Evolutionary conservation across 1,140 invertebrate genomes (phyloP).

Genomic region (Listronotus bonariensis): DNA sequence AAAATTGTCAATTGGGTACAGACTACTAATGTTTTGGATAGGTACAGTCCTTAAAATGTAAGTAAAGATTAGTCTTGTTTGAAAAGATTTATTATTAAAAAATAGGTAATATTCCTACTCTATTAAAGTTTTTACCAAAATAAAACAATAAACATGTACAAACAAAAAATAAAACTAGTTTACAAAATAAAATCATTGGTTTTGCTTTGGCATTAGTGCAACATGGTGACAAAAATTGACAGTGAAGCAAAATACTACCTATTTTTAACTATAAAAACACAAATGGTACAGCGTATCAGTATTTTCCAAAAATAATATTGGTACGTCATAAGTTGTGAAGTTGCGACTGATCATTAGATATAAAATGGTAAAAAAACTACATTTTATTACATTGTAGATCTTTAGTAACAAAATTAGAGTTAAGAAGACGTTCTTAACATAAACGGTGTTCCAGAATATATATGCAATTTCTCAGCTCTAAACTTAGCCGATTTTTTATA

Average conservation of each 20-base stretch:
- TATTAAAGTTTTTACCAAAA: conserved; percentile 11
- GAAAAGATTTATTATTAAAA: background rate
- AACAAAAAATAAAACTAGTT: conserved; percentile 18
- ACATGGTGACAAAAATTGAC: conserved; percentile 22
- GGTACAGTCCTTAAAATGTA: background rate
- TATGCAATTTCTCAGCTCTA: no score
- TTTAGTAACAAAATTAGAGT: no score
- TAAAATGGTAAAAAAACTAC: no score
- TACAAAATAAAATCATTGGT: conserved; percentile 21
- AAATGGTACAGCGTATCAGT: background rate
- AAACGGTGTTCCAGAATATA: no score
- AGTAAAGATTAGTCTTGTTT: background rate
- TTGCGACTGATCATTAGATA: no score
- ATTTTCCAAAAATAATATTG: background rate
- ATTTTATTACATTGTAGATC: no score
- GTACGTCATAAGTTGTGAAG: background rate
- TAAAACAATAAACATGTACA: conserved; percentile 10
- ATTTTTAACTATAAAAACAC: conserved; percentile 1
- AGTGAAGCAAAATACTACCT: conserved; percentile 13
- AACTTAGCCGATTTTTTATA: no score
- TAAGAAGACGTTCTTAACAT: no score
- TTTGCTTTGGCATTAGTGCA: conserved; percentile 21
- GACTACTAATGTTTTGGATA: background rate
- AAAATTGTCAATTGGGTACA: no score
- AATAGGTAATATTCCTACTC: conserved; percentile 2